Evolutionary conservation across 2,888 invertebrate species (phyloP), one percentile per base, ranked within the genome.

Genomic region (Tetragnatha montana): DNA sequence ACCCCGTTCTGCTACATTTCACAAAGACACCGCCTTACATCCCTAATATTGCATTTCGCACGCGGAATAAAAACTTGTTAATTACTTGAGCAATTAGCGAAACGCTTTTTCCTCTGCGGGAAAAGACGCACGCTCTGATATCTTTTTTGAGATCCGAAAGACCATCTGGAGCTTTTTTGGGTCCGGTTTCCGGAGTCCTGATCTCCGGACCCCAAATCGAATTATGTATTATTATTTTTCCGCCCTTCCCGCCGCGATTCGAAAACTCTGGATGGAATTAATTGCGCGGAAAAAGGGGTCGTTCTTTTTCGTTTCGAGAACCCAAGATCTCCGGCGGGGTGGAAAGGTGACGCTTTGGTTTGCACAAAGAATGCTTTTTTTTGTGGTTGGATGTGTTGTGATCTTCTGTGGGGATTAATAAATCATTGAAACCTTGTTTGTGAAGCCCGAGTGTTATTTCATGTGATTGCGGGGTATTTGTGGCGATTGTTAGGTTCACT

Each of bases 51-150:
- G 60, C 12, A 17, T 60, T 60, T 60, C 12, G 60, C 60, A 60
- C 60, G 7, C 19, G 6, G 73, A 73, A 73, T 73, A 81, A 70
- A 81, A 81, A 81, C 69, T 70, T 70, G 80, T 51, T 81, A 81
- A 81, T 81, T 81, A 69, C 80, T 47, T 81, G 4, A 8, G 80
- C 49, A 81, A 81, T 81, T 81, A 81, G 80, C 49, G 14, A 19
- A 73, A 8, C 47, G 47, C 12, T 47, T 81, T 81, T 81, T 81
- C 10, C 80, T 49, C 17, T 14, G 12, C 10, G 8, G 12, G 60
- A 12, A 17, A 60, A 60, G 60, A 60, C 17, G 60, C 17, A 35
- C 17, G 60, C 60, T 0, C 60, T 19, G 71, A 60, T 19, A 60
- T 21, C 17, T 78, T 78, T 78, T 78, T 78, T 75, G 60, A 17